Evolutionary conservation across 2,888 invertebrate genomes (phyloP), one percentile per base, ranked within the genome.

Genomic region (Acutogordius australiensis): DNA sequence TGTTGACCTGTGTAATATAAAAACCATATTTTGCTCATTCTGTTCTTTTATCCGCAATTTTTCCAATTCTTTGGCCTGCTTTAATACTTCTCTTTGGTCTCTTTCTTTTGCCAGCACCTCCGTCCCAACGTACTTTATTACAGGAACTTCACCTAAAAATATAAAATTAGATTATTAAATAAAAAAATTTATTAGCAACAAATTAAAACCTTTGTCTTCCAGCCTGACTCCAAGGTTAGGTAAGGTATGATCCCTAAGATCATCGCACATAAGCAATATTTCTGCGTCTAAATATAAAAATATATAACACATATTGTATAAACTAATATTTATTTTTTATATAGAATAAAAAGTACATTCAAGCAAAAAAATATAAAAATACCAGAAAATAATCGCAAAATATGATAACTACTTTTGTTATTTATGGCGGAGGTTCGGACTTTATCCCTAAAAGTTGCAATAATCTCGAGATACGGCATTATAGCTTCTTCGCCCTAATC

Each of bases 211-310:
- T 30, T 66, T 62, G 70, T 97, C 97, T 72, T 97, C 94, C 4
- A 97, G 75, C 1, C 91, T 76, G 1, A 97, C 87, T 18, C 97
- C 94, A 27, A 91, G 76, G 65, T 81, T 80, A 0, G 94, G 91
- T 65, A 97, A 73, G 59, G 81, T 76, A 59, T 79, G 78, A 72
- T 97, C 91, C 1, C 97, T 75, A 45, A 97, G 74, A 61, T 72
- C 73, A 72, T 97, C 97, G 72, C 94, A 97, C 62, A 84, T 78
- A 66, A 79, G 74, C 60, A 94, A 74, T 66, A 90, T 82, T 28
- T 75, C 77, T 1, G 69, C 70, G 0, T 81, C 63, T 64, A 30
- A n/a, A n/a, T n/a, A n/a, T n/a, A n/a, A n/a, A n/a, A n/a, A n/a
- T n/a, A n/a, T n/a, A n/a, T n/a, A n/a, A n/a, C n/a, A n/a, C n/a